Evolutionary conservation across 2,113 vertebrate genomes (phyloP).

Genomic region (Phylloscopus trochiloides): DNA sequence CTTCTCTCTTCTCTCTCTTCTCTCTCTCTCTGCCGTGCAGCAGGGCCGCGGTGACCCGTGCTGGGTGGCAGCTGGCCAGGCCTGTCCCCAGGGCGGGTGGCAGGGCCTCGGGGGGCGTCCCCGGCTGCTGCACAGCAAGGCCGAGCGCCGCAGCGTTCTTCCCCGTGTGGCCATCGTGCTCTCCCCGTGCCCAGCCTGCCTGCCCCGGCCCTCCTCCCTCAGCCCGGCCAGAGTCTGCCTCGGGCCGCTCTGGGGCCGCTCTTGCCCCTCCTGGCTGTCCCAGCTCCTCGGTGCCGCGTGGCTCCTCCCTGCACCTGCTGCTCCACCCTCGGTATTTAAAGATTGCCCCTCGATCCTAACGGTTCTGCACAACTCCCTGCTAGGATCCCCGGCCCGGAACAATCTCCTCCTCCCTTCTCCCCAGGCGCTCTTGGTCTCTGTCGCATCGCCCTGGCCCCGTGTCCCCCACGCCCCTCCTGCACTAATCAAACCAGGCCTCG

Average conservation of each 20-base stretch:
- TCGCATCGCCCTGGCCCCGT: not conserved
- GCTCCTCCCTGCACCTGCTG: not conserved
- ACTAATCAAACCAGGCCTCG: conserved; percentile 41
- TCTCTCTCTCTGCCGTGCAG: not conserved
- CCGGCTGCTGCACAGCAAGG: not conserved
- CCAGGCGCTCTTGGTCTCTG: not conserved
- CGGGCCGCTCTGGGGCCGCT: not conserved
- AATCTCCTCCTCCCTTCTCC: not conserved
- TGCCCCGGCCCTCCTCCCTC: not conserved
- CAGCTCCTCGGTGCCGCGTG: conserved; percentile 29
- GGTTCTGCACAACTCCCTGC: conserved; percentile 48
- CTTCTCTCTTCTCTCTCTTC: not conserved
- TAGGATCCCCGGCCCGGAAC: not conserved
- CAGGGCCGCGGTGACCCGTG: not conserved
- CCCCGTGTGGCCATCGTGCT: not conserved
- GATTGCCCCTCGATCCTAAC: not conserved
- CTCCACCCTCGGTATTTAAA: conserved; percentile 46
- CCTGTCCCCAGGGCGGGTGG: not conserved
- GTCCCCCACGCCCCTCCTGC: not conserved
- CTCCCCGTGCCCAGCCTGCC: conserved; percentile 4
- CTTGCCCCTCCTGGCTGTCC: not conserved
- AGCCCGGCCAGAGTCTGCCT: not conserved
- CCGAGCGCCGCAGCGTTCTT: not conserved
- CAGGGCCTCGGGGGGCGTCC: not conserved
- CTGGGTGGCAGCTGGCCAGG: not conserved